Evolutionary conservation across 2,797 vertebrate genomes (phyloP).

Genomic region (Oceanodroma leucorhoa): DNA sequence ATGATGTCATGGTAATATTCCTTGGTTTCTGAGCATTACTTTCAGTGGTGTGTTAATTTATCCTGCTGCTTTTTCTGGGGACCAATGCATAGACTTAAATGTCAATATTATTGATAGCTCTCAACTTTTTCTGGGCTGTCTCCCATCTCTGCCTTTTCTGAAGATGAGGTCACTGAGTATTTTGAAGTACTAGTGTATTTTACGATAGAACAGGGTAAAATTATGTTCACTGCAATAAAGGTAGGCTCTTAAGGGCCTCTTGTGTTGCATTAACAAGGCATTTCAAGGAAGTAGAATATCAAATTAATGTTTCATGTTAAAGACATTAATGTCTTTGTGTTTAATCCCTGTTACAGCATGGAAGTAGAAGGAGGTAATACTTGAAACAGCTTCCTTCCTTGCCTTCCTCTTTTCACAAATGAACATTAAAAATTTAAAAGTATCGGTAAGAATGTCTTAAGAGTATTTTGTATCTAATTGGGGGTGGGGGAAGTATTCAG

Average conservation of each 20-base stretch:
- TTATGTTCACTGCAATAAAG: constrained; percentile 45
- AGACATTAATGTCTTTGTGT: constrained; percentile 71
- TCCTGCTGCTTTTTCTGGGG: not conserved
- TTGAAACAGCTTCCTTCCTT: constrained; percentile 57
- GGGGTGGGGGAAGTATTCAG: not conserved
- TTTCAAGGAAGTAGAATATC: constrained; percentile 73
- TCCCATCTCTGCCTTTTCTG: constrained; percentile 21
- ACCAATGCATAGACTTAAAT: not conserved
- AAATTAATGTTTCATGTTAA: constrained; percentile 73
- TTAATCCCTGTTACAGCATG: constrained; percentile 59
- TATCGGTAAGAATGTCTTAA: not conserved
- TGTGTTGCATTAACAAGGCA: constrained; percentile 62
- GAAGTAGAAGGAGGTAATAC: constrained; percentile 61
- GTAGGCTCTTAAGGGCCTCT: constrained; percentile 50
- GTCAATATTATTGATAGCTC: constrained; percentile 20
- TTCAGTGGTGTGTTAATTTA: not conserved
- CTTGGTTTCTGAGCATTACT: not conserved
- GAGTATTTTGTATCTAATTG: not conserved
- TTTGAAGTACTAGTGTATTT: constrained; percentile 47
- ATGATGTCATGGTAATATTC: not conserved
- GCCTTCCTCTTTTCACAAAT: constrained; percentile 1
- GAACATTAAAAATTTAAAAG: not conserved
- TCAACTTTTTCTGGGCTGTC: constrained; percentile 1
- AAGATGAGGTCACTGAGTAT: constrained; percentile 52
- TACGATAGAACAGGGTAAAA: constrained; percentile 38